Evolutionary conservation across 2,888 invertebrate species (phyloP), one percentile per base, ranked within the genome.

Genomic region (Rhopalosiphum nymphaeae): DNA sequence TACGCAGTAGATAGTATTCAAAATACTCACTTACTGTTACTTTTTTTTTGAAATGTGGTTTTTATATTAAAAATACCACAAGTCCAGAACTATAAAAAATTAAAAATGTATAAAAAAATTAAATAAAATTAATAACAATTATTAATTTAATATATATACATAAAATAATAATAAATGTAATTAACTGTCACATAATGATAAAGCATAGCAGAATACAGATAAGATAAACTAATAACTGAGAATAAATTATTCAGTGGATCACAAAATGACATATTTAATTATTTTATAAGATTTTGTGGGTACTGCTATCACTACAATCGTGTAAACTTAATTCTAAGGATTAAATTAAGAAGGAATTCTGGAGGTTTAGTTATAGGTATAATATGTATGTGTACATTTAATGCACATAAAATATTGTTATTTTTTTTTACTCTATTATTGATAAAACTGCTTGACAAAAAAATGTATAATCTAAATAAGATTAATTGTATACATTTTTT

Each of bases 181-280:
- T 67, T n/a, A 16, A 7, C n/a, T 67, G n/a, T 67, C n/a, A 67
- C 1, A 16, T 5, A n/a, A 67, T n/a, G n/a, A 36, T 67, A 67
- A 67, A 5, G 5, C 67, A 67, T 67, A 46, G 11, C 29, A 86
- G 29, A 49, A 49, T 11, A 25, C 2, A 86, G 46, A 49, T 86
- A 86, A 86, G 86, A 86, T 86, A 86, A 86, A 86, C 26, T 46
- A 29, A 46, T 49, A 86, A 86, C 46, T 86, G 46, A 49, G n/a
- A 86, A 49, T 86, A 46, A 86, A 86, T n/a, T 11, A 86, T 86
- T 86, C 46, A 49, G 29, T 16, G 5, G 5, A 44, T 29, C 46
- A 3, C 21, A 86, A 86, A 86, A 86, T 86, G 46, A 21, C 21
- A 9, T 78, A 78, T 78, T 78, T 9, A 9, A 36, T 36, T 36